Percentiles rank a stretch among this genome's conserved stretches.
These are phyloP conservation scores for Cricetomys ansorgei DNA, from an alignment of 2,113 vertebrate genomes.

Conservation along the genomic window DNA sequence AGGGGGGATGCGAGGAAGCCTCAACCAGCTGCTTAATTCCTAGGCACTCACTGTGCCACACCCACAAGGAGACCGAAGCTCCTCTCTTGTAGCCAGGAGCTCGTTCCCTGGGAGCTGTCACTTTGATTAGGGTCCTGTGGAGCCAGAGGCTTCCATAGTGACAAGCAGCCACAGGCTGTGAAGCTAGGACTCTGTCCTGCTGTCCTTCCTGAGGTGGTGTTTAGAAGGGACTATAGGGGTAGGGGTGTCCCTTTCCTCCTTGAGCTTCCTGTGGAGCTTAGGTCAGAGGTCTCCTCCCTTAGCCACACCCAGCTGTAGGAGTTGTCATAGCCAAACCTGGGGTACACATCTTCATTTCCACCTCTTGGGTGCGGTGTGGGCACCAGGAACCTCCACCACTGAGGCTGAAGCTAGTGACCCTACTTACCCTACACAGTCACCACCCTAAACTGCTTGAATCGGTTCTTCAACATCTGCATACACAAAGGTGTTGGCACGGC, in stretches of 20 bases:
- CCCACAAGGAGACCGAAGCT: neutral
- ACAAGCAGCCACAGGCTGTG: constrained; percentile 32
- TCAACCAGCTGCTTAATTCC: neutral
- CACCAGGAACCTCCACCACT: neutral
- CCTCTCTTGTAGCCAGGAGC: neutral
- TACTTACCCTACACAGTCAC: neutral
- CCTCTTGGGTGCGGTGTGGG: neutral
- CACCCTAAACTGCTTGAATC: neutral
- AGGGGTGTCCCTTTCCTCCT: neutral
- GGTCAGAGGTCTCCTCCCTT: neutral
- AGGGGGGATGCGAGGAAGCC: neutral
- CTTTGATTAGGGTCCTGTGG: constrained; percentile 63
- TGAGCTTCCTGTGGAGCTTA: neutral
- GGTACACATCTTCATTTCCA: neutral
- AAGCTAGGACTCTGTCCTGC: neutral
- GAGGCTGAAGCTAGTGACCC: neutral
- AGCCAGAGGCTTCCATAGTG: constrained; percentile 9
- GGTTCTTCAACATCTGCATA: neutral
- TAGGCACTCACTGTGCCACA: neutral
- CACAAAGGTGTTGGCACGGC: neutral
- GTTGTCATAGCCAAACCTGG: neutral
- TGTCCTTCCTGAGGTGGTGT: neutral
- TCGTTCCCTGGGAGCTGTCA: constrained; percentile 18
- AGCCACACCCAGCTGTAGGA: neutral
- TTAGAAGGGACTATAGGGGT: neutral